Conservation (phyloP, 2,888 invertebrate species). For the Boloria euphrosyne region DNA sequence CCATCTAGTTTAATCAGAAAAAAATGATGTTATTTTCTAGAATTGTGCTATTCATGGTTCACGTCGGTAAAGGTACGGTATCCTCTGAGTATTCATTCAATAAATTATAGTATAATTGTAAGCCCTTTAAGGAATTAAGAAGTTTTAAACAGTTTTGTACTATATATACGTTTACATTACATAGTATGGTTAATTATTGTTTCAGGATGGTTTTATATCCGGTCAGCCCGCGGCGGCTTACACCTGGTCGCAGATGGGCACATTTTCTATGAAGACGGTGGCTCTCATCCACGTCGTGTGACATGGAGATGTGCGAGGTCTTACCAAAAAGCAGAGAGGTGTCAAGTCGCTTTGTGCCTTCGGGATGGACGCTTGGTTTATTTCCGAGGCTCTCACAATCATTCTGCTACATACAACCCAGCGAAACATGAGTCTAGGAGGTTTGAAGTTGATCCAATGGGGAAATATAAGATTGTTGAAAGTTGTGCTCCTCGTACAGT, state of each 20-base stretch:
- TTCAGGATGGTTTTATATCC: conserved; percentile 79
- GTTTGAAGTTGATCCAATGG: conserved; percentile 75
- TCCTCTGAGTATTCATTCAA: background rate
- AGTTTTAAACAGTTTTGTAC: too few relatives aligned
- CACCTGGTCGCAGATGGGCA: conserved; percentile 76
- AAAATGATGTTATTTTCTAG: conserved; percentile 44
- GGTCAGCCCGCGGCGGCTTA: conserved; percentile 75
- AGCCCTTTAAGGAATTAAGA: too few relatives aligned
- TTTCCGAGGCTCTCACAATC: conserved; percentile 75
- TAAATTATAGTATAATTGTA: too few relatives aligned
- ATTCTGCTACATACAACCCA: conserved; percentile 73
- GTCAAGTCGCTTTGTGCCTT: conserved; percentile 75
- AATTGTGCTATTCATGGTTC: conserved; percentile 14
- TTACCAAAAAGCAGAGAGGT: conserved; percentile 76
- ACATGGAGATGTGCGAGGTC: conserved; percentile 78
- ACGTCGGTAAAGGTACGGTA: conserved; percentile 3
- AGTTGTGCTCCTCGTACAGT: conserved; percentile 53
- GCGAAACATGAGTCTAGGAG: conserved; percentile 73
- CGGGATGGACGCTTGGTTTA: conserved; percentile 76
- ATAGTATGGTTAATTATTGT: conserved; percentile 42
- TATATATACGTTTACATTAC: background rate
- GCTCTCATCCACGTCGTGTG: conserved; percentile 74
- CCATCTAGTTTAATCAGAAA: conserved; percentile 60
- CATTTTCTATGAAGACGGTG: conserved; percentile 79
- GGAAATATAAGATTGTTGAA: conserved; percentile 77